Percentiles rank a stretch among this genome's conserved stretches.
phyloP scores from a whole-genome alignment of 30 jellyfish, hydroid and myxozoan genomes.

The Morbakka virulenta region DNA sequence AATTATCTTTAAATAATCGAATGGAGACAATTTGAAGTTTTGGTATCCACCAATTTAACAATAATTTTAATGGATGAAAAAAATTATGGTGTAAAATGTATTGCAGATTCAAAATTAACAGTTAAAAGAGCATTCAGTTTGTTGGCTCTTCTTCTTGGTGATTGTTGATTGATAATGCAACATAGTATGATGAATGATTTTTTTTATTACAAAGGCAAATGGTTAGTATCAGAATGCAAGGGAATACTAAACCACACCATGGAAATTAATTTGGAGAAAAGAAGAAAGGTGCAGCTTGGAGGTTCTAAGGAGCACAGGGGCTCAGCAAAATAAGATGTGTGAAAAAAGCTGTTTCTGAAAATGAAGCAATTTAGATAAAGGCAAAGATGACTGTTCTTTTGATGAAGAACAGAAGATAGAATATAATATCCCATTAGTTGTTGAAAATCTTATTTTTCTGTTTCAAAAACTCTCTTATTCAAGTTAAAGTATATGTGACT shows the following conservation, averaged over 20 bases:
- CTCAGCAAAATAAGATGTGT: slow-evolving; percentile 10
- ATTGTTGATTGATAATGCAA: slow-evolving; percentile 25
- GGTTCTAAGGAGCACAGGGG: no score
- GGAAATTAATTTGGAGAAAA: background rate
- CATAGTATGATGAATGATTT: slow-evolving; percentile 24
- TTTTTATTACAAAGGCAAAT: background rate
- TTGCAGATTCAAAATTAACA: slow-evolving; percentile 31
- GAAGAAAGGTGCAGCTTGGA: slow-evolving; percentile 31
- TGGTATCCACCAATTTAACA: no score
- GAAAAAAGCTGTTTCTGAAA: background rate
- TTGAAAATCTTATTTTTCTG: no score
- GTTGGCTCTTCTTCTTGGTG: slow-evolving; percentile 49
- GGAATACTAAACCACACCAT: background rate
- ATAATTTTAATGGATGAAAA: no score
- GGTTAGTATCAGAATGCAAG: slow-evolving; percentile 17
- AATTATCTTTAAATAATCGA: background rate
- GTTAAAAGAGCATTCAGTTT: no score
- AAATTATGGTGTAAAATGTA: background rate
- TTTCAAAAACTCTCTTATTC: no score
- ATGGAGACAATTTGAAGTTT: background rate
- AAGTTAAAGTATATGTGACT: no score
- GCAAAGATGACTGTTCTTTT: no score
- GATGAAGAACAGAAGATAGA: no score
- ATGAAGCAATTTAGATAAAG: no score
- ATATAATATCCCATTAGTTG: no score